These are phyloP conservation scores for Chrysomela aeneicollis DNA, from an alignment of 2,888 invertebrate species.

Conservation along the genomic window DNA sequence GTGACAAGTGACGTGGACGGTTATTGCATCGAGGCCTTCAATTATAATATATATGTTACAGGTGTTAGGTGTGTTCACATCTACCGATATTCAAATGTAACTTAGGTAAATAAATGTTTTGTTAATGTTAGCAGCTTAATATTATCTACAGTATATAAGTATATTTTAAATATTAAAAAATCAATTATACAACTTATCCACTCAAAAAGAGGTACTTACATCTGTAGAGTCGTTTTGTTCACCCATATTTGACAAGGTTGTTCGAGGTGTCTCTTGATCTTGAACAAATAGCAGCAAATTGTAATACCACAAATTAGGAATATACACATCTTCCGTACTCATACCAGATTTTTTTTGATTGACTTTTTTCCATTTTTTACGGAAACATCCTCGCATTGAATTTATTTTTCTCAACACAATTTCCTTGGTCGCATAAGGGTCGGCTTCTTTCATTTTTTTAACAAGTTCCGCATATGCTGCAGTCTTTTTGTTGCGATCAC, in stretches of 20 bases:
- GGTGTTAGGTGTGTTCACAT: too few species aligned
- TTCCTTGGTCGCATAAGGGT: slow-evolving; percentile 30
- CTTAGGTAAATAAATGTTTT: too few species aligned
- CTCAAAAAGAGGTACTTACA: too few species aligned
- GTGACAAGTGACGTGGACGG: background rate
- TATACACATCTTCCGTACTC: slow-evolving; percentile 28
- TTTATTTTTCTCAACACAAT: slow-evolving; percentile 39
- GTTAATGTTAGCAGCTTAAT: too few species aligned
- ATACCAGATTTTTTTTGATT: slow-evolving; percentile 23
- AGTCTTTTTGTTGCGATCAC: slow-evolving; percentile 39
- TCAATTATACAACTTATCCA: too few species aligned
- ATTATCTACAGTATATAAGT: too few species aligned
- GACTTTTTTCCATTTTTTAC: slow-evolving; percentile 42
- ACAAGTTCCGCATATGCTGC: slow-evolving; percentile 35
- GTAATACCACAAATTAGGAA: slow-evolving; percentile 36
- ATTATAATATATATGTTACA: too few species aligned
- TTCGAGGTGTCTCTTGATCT: too few species aligned
- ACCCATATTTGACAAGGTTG: too few species aligned
- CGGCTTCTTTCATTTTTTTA: slow-evolving; percentile 35
- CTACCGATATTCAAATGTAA: too few species aligned
- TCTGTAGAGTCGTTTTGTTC: too few species aligned
- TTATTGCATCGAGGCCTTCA: slow-evolving; percentile 7
- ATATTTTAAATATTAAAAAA: too few species aligned
- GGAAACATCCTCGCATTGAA: slow-evolving; percentile 28
- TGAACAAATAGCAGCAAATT: slow-evolving; percentile 28